A percentile compares a stretch with the other conserved stretches of the same genome.
Evolutionary conservation across 2,888 invertebrate genomes (phyloP).

Genomic region (Anodontia alba): DNA sequence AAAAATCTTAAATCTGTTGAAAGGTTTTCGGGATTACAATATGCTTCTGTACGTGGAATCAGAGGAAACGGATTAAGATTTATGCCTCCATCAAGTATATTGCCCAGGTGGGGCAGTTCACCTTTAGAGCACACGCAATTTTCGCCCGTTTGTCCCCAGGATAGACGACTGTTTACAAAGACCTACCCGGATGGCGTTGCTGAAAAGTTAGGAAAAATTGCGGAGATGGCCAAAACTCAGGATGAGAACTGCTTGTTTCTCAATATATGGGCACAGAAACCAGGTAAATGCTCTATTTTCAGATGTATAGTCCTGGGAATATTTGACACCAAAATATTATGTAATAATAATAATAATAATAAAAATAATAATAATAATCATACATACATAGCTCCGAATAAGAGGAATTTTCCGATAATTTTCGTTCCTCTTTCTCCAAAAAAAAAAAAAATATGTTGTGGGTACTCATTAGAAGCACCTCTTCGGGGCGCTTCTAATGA

Average conservation of each 20-base stretch:
- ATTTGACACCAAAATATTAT: too few species aligned
- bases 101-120: slow-evolving; percentile 42
- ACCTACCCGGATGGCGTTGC: slow-evolving; percentile 21
- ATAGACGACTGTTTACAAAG: neutral
- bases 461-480: too few species aligned
- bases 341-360: too few species aligned
- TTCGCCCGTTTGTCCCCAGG: slow-evolving; percentile 47
- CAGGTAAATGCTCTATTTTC: slow-evolving; percentile 23
- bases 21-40: slow-evolving; percentile 45
- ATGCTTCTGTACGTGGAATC: slow-evolving; percentile 40
- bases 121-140: slow-evolving; percentile 37
- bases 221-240: slow-evolving; percentile 42
- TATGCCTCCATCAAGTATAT: slow-evolving; percentile 39
- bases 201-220: slow-evolving; percentile 28
- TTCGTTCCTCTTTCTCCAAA: too few species aligned
- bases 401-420: too few species aligned
- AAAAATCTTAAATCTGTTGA: slow-evolving; percentile 36
- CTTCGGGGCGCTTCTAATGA: too few species aligned
- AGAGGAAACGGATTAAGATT: slow-evolving; percentile 37
- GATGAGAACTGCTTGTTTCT: slow-evolving; percentile 51
- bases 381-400: too few species aligned
- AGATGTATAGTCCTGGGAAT: too few species aligned
- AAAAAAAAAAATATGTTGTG: too few species aligned
- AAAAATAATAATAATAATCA: too few species aligned
- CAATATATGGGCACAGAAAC: slow-evolving; percentile 54